Evolutionary conservation across 1,140 invertebrate species (phyloP).

Genomic region (Philotrypesis tridentata): DNA sequence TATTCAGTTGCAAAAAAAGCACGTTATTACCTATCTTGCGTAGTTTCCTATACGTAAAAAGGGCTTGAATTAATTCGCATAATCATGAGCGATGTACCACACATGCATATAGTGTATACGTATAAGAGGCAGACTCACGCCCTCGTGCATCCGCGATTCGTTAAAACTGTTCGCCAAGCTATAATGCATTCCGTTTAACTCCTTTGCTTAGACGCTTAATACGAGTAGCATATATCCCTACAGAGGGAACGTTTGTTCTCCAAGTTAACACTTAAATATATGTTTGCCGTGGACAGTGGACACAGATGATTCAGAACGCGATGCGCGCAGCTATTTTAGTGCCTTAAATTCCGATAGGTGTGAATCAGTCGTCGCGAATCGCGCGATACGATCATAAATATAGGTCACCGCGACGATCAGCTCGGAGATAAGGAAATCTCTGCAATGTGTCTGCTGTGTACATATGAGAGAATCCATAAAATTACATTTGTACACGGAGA

Average conservation of each 20-base stretch:
- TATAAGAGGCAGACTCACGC: background rate
- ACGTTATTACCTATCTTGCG: too few relatives aligned
- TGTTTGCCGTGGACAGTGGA: background rate
- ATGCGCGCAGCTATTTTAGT: slow-evolving; percentile 43
- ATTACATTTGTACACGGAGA: too few relatives aligned
- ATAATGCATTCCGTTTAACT: slow-evolving; percentile 24
- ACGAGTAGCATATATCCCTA: slow-evolving; percentile 13
- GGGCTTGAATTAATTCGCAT: slow-evolving; percentile 14
- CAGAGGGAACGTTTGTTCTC: slow-evolving; percentile 2
- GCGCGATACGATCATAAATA: slow-evolving; percentile 40
- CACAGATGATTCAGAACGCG: slow-evolving; percentile 2
- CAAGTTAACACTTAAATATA: background rate
- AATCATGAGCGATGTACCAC: background rate
- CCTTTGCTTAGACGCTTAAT: slow-evolving; percentile 41
- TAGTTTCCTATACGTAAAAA: slow-evolving; percentile 11
- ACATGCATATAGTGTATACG: background rate
- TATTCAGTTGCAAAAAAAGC: background rate
- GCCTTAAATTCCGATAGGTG: slow-evolving; percentile 54
- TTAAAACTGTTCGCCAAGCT: slow-evolving; percentile 36
- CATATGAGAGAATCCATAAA: too few relatives aligned
- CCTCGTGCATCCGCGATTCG: background rate
- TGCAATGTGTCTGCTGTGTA: too few relatives aligned
- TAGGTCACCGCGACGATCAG: slow-evolving; percentile 38
- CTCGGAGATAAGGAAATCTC: slow-evolving; percentile 24
- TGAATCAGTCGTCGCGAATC: slow-evolving; percentile 54